phyloP scores from a whole-genome alignment of 2,797 vertebrate genomes.

The Valencia hispanica region DNA sequence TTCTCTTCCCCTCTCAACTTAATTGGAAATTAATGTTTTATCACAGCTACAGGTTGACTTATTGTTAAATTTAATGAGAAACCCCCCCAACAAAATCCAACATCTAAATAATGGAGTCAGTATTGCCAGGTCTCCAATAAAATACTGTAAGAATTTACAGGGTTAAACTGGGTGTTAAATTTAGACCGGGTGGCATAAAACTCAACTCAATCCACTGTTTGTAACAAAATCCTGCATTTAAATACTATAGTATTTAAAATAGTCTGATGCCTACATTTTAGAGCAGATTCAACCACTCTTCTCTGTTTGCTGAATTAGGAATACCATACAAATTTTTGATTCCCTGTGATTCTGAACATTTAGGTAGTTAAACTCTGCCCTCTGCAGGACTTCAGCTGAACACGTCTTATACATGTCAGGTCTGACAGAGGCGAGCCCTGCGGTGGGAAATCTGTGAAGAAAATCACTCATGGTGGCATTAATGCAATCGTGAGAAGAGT shows the following conservation, averaged over 20 bases:
- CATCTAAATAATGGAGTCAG: slow-evolving; percentile 8
- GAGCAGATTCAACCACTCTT: slow-evolving; percentile 19
- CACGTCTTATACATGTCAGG: slow-evolving; percentile 33
- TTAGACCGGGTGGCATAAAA: slow-evolving; percentile 15
- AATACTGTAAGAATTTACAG: neutral
- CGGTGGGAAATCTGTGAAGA: slow-evolving; percentile 38
- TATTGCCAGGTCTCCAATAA: slow-evolving; percentile 1
- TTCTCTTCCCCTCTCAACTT: slow-evolving; percentile 51
- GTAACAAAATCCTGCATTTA: neutral
- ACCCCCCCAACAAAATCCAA: neutral
- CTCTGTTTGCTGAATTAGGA: slow-evolving; percentile 33
- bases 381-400: slow-evolving; percentile 78
- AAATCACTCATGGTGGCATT: slow-evolving; percentile 35
- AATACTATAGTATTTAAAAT: slow-evolving; percentile 6
- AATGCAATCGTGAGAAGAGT: slow-evolving; percentile 39
- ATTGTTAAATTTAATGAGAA: slow-evolving; percentile 35
- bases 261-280: neutral
- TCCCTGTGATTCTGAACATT: slow-evolving; percentile 39
- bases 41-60: slow-evolving; percentile 51
- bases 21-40: slow-evolving; percentile 68
- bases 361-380: slow-evolving; percentile 84
- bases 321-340: slow-evolving; percentile 58
- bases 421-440: slow-evolving; percentile 17
- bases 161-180: slow-evolving; percentile 14
- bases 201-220: neutral